Base-by-base conservation (phyloP, 2,797 vertebrate species). In the Galago senegalensis region DNA sequence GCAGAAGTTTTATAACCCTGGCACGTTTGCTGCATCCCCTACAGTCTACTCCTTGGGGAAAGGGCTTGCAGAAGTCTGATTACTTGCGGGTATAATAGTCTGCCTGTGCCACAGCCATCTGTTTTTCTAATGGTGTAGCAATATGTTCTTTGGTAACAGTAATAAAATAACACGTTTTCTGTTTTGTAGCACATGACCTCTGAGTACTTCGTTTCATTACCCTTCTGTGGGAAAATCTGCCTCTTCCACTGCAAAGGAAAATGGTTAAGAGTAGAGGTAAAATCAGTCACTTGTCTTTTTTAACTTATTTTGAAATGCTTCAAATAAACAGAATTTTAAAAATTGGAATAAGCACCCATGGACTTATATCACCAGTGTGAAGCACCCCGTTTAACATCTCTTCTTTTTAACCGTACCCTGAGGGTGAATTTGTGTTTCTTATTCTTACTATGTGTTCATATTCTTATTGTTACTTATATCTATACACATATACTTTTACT, bases 211-310 rank as follows among this genome's bases (percentile, higher is more conserved):
- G 98, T 99, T 83, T 99, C 99, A 0, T 97, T 98, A 84, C 99
- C 99, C 25, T 99, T 99, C 97, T 99, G 98, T 98, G 99, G 99
- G 84, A 99, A 99, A 98, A 97, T 99, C 93, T 99, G 99, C 98
- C 98, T 99, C 69, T 99, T 99, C 84, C 98, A 98, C 72, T 98
- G 98, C 97, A 99, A 99, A 98, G 99, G 98, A 97, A 99, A 99
- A 97, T 99, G 99, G 99, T 98, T 99, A 81, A 99, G 99, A 97
- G 99, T 99, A 12, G 99, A 99, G 99, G 99, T 99, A 98, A 98
- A 95, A 90, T 56, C 21, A 75, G 21, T 85, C 61, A 43, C 76
- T 96, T 87, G 25, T 88, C 81, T 86, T 65, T 67, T 80, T 86
- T 69, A 86, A 67, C 58, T 87, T 87, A 40, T 40, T 87, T 11